Evolutionary conservation across 1,140 invertebrate species (phyloP).

Genomic region (Lepidurus apus): DNA sequence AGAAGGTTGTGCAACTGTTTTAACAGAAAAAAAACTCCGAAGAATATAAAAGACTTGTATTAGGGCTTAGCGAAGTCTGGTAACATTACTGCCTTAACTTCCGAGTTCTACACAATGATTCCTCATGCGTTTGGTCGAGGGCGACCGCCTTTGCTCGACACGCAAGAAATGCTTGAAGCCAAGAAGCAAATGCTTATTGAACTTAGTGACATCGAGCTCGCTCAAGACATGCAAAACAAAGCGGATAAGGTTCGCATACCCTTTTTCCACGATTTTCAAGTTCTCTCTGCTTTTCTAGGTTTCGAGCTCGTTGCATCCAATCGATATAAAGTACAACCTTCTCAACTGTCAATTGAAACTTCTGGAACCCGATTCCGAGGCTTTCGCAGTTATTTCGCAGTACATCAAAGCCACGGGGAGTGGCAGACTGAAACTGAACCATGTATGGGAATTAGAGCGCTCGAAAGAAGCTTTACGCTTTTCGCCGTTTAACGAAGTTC

Average conservation of each 20-base stretch:
- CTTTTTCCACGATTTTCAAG: not conserved
- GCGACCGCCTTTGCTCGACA: conserved; percentile 44
- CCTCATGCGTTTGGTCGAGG: conserved; percentile 49
- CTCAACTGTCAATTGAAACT: conserved; percentile 44
- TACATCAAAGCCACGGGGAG: conserved; percentile 43
- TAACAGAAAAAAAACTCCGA: not conserved
- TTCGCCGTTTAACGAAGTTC: conserved; percentile 41
- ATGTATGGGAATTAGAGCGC: conserved; percentile 46
- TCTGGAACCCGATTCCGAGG: not conserved
- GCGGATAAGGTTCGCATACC: conserved; percentile 31
- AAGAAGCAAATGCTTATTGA: conserved; percentile 50
- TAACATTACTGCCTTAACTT: conserved; percentile 40
- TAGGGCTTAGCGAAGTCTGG: conserved; percentile 35
- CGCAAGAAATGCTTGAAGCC: conserved; percentile 41
- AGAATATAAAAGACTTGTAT: not conserved
- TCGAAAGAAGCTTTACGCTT: conserved; percentile 43
- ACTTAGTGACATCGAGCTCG: conserved; percentile 49
- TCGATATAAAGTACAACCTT: conserved; percentile 46
- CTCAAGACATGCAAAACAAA: conserved; percentile 48
- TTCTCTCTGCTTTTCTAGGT: not conserved
- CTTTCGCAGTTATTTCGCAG: conserved; percentile 39
- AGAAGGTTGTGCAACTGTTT: not conserved
- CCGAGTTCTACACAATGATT: conserved; percentile 49
- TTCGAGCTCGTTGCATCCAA: conserved; percentile 39
- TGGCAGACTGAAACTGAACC: conserved; percentile 41